phyloP scores from a whole-genome alignment of 2,797 vertebrate species.

The Eospalax fontanierii region DNA sequence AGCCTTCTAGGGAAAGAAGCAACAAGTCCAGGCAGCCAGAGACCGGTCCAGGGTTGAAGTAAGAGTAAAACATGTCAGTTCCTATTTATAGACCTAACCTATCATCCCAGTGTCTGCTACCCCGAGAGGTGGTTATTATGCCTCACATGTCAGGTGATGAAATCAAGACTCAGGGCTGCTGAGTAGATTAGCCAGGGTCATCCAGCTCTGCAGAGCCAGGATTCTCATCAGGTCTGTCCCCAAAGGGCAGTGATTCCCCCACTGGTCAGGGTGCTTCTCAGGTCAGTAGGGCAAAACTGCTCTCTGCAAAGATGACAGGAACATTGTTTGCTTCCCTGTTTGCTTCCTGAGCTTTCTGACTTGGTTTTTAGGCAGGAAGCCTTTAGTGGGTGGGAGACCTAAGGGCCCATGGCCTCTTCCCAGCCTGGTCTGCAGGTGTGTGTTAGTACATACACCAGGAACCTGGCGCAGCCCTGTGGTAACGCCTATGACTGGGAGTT shows the following conservation, averaged over 20 bases:
- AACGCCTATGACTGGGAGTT: background rate
- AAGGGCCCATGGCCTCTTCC: background rate
- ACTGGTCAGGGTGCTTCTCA: too few relatives aligned
- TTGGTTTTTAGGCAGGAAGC: background rate
- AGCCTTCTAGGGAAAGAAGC: background rate
- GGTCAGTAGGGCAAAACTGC: too few relatives aligned
- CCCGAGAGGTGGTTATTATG: background rate
- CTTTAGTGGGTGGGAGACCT: background rate
- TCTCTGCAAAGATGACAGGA: too few relatives aligned
- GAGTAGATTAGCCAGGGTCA: background rate
- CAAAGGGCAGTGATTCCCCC: background rate
- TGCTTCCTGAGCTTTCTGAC: too few relatives aligned
- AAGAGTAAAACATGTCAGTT: background rate
- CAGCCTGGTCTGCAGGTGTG: accelerated
- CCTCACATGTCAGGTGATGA: background rate
- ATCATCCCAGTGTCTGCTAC: background rate
- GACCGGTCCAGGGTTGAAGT: background rate
- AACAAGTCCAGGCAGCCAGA: background rate
- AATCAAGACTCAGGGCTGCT: background rate
- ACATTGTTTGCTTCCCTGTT: too few relatives aligned
- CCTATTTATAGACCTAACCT: accelerated
- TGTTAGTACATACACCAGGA: background rate
- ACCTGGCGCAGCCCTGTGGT: background rate
- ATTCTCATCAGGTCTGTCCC: background rate
- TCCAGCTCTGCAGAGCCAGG: background rate